Base-by-base conservation (phyloP, 2,888 invertebrate genomes). In the Agriopis leucophaearia region DNA sequence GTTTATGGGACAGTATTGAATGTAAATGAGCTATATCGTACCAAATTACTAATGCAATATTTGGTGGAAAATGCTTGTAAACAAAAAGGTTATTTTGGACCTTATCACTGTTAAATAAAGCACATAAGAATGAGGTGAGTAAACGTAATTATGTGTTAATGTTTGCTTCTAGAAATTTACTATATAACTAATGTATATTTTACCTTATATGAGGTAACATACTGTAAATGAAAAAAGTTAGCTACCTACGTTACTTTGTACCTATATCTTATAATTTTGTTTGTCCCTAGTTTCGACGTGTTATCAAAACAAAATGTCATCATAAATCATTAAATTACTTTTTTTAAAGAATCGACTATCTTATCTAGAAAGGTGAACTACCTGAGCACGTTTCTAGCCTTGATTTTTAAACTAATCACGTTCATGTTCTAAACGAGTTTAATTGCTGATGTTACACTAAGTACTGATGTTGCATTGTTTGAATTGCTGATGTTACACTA, bases 281-380 rank as follows among this genome's bases (percentile, higher is more conserved):
- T 27, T 50, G 59, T 51, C 16, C 10, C 48, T 42, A 13, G 38
- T 48, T 59, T 12, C 13, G 18, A 6, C 13, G 48, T 18, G 38
- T 40, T 59, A 59, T 59, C 59, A 38, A 59, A 42, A 51, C 0
- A 40, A 64, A 48, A 56, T 15, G 38, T 55, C 59, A 40, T 47
- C 54, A 40, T 59, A 47, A 45, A 64, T 59, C 48, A 65, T 13
- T 9, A 52, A 58, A 58, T 64, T 59, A 48, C 48, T 48, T 65
- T 59, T 55, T 52, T 50, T 36, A 66, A 55, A 56, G 15, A 55
- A 50, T 35, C 0, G 6, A 55, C 42, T 60, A 70, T 74, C 73
- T 74, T 69, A 74, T 73, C 71, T 64, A 65, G 69, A 74, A 70
- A 75, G 73, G 73, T 75, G 67, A 75, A 72, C 68, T 61, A 66